These are phyloP conservation scores for Cheilinus undulatus DNA, from an alignment of 2,113 vertebrate species.

Conservation along the genomic window DNA sequence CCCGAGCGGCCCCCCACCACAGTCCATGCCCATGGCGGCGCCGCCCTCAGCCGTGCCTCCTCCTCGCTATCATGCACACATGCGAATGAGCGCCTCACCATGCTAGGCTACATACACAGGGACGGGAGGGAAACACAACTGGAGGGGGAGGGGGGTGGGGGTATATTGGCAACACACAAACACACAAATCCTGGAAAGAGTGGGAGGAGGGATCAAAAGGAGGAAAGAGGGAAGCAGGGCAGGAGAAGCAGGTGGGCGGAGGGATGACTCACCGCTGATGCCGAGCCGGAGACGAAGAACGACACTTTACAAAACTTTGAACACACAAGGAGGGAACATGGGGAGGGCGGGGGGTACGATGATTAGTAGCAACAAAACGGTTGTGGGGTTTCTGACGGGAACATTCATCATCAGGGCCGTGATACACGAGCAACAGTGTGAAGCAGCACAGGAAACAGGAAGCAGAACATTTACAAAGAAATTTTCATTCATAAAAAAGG, in stretches of 20 bases:
- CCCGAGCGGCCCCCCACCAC: conserved; percentile 69
- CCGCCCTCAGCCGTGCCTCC: conserved; percentile 84
- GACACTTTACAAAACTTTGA: conserved; percentile 56
- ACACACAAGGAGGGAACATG: conserved; percentile 34
- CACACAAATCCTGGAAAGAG: conserved; percentile 43
- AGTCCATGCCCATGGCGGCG: conserved; percentile 71
- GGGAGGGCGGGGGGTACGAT: conserved; percentile 8
- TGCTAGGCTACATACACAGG: conserved; percentile 80
- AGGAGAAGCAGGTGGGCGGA: conserved; percentile 38
- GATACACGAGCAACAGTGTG: conserved; percentile 45
- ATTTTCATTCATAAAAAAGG: no score
- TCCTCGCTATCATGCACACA: conserved; percentile 89
- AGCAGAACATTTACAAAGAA: conserved; percentile 7
- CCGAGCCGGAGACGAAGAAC: conserved; percentile 49
- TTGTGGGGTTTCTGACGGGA: conserved; percentile 29
- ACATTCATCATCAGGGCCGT: conserved; percentile 45
- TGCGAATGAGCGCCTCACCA: conserved; percentile 92
- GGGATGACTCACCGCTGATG: conserved; percentile 61
- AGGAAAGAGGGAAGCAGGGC: conserved; percentile 29
- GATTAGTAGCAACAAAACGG: conserved; percentile 36
- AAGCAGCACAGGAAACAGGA: conserved; percentile 43
- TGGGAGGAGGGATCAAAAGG: conserved; percentile 57
- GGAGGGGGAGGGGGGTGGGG: conserved; percentile 9
- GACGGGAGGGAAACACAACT: conserved; percentile 17
- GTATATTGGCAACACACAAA: conserved; percentile 41